Conservation (phyloP, 2,888 invertebrate species). For the Pimpla rufipes region DNA sequence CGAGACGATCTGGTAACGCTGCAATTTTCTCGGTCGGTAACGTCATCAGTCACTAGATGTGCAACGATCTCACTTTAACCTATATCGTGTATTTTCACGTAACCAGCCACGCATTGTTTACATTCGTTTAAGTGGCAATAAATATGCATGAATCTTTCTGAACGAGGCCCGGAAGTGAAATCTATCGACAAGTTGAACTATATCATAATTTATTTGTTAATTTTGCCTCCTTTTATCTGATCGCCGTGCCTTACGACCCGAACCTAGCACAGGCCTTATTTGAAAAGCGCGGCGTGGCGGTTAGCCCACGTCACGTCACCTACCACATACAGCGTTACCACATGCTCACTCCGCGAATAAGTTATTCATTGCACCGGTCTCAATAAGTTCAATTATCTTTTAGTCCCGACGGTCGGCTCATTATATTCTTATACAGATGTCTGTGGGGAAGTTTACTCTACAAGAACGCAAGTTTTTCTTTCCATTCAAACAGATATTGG, state of each 20-base stretch:
- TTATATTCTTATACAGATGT: background rate
- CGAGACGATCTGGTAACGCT: background rate
- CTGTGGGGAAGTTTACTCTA: background rate
- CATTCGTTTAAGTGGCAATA: too few species aligned
- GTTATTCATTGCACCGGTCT: background rate
- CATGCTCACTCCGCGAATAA: background rate
- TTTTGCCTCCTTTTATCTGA: background rate
- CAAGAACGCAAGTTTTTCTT: background rate
- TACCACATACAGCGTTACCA: background rate
- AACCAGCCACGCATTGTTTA: conserved; percentile 2
- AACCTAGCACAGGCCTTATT: background rate
- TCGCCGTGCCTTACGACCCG: background rate
- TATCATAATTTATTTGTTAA: background rate
- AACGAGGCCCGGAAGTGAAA: background rate
- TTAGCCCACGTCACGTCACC: background rate
- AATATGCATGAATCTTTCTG: background rate
- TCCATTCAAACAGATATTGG: too few species aligned
- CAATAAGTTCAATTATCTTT: background rate
- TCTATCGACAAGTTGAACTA: background rate
- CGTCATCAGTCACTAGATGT: background rate
- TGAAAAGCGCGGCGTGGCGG: background rate
- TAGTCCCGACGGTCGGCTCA: background rate
- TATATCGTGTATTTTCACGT: background rate
- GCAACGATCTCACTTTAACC: background rate
- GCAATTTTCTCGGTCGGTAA: background rate